Evolutionary conservation across 2,113 vertebrate species (phyloP).

Genomic region (Sigmodon hispidus): DNA sequence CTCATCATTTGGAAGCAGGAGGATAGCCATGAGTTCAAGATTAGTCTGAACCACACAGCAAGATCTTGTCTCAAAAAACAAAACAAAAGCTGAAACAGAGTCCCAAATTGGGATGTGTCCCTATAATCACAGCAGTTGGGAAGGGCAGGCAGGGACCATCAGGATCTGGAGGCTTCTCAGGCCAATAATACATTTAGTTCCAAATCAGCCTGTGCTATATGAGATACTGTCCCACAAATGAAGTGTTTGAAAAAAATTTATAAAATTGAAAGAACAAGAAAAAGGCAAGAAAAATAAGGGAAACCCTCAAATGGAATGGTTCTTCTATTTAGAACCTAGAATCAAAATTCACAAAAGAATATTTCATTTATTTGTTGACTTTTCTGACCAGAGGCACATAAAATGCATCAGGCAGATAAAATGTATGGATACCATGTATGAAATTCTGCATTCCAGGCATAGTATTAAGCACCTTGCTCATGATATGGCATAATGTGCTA

Average conservation of each 20-base stretch:
- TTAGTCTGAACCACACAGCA: background rate
- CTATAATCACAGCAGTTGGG: background rate
- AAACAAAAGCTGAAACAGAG: background rate
- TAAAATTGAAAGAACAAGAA: background rate
- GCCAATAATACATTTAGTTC: background rate
- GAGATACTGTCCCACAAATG: background rate
- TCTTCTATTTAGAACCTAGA: background rate
- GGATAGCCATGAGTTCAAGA: background rate
- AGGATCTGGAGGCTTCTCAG: background rate
- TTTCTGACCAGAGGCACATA: background rate
- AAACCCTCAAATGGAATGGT: background rate
- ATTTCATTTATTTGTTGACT: background rate
- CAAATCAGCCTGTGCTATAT: background rate
- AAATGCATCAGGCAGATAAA: background rate
- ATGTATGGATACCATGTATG: background rate
- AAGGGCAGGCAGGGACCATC: background rate
- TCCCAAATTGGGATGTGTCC: background rate
- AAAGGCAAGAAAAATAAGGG: background rate
- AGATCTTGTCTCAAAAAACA: background rate
- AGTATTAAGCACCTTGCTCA: background rate
- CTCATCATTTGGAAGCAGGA: background rate
- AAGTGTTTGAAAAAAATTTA: background rate
- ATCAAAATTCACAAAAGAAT: background rate
- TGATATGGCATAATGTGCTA: background rate
- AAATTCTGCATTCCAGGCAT: background rate